phyloP scores from a whole-genome alignment of 2,113 vertebrate species.

The Meles meles region DNA sequence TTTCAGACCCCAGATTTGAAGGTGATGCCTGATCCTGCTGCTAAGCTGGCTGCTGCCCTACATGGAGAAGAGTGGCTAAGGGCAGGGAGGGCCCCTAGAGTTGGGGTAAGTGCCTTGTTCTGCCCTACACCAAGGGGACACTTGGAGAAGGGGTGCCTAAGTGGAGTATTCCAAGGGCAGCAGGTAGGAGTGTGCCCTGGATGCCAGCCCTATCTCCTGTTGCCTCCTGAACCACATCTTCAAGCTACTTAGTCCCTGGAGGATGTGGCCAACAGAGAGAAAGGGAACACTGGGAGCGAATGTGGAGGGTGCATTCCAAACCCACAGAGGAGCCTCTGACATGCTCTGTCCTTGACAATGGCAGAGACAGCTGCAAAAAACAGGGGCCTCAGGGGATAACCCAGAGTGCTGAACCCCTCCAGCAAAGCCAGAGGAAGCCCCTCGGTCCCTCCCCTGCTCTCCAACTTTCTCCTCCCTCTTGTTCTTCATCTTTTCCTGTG shows the following conservation, averaged over 20 bases:
- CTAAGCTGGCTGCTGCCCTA: conserved; percentile 84
- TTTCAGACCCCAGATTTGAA: conserved; percentile 82
- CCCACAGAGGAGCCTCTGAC: background rate
- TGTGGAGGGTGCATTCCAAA: background rate
- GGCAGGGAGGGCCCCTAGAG: background rate
- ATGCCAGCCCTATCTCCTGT: background rate
- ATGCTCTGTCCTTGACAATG: background rate
- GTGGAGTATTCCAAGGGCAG: background rate
- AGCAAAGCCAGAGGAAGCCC: background rate
- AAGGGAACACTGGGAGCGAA: background rate
- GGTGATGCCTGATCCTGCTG: conserved; percentile 81
- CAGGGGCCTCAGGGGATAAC: background rate
- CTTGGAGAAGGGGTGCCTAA: background rate
- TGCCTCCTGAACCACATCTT: background rate
- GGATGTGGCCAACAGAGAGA: background rate
- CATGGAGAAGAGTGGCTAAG: conserved; percentile 83
- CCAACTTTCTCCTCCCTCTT: background rate
- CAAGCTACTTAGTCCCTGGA: background rate
- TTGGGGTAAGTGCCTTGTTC: background rate
- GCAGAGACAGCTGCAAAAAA: background rate
- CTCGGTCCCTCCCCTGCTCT: background rate
- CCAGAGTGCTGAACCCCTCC: background rate
- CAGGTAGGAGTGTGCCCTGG: background rate
- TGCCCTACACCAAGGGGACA: background rate
- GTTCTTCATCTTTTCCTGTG: background rate